Percentiles rank a stretch among this genome's conserved stretches.
Conservation (phyloP, 1,140 invertebrate genomes). For the Orius insidiosus region DNA sequence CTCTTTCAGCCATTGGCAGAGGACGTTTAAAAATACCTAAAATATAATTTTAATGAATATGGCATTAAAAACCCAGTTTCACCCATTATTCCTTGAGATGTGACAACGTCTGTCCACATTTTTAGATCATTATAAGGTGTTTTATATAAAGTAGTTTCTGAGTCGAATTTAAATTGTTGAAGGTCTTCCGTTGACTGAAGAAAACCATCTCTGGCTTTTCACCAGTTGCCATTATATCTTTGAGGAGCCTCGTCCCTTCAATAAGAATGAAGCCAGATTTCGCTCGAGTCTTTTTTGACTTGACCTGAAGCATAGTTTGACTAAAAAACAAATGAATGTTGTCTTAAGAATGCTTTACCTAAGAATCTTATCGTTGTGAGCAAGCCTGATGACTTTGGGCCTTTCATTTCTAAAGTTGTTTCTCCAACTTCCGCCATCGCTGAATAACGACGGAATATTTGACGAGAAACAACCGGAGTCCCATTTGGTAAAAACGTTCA, state of each 20-base stretch:
- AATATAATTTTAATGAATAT: conserved; percentile 14
- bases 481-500: too few relatives aligned
- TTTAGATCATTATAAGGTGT: conserved; percentile 59
- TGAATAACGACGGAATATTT: too few relatives aligned
- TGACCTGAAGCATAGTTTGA: conserved; percentile 40
- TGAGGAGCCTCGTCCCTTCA: conserved; percentile 62
- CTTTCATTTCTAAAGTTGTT: too few relatives aligned
- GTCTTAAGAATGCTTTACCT: neutral
- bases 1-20: conserved; percentile 14
- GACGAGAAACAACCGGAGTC: too few relatives aligned
- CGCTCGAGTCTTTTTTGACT: conserved; percentile 43
- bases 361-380: neutral
- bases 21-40: conserved; percentile 14
- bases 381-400: too few relatives aligned
- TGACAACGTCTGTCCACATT: conserved; percentile 63
- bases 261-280: conserved; percentile 44
- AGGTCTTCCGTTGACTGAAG: conserved; percentile 44
- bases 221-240: conserved; percentile 54
- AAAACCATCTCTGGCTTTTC: conserved; percentile 44
- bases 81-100: conserved; percentile 68
- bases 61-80: conserved; percentile 24
- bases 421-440: too few relatives aligned
- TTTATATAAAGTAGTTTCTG: conserved; percentile 34
- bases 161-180: conserved; percentile 28
- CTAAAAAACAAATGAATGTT: conserved; percentile 29